Base-by-base conservation (phyloP, 2,888 invertebrate genomes). In the Pharmacophagus antenor region DNA sequence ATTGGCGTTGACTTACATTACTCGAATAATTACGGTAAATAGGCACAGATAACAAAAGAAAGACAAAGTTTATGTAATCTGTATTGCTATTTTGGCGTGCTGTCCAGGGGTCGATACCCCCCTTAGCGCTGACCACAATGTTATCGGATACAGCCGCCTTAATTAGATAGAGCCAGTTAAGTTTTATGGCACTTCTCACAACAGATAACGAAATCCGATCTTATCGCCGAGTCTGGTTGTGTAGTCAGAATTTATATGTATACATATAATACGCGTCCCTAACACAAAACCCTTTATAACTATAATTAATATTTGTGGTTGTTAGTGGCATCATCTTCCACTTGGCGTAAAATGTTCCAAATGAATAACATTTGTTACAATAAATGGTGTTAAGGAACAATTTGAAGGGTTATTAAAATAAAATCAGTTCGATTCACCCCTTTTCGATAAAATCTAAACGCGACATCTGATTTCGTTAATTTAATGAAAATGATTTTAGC, bases 161-260 rank as follows among this genome's bases (percentile, higher is more conserved):
- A 61, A 61, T 61, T 61, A 52, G 56, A 61, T 61, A 52, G 56
- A 56, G 56, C 46, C 46, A 56, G 56, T 61, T 61, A 61, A 52
- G 56, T 61, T 61, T 61, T 61, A 61, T 61, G 56, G 61, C 61
- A 61, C 47, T 56, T 52, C n/a, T n/a, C 61, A 41, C 41, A 56
- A 52, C 25, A 48, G 56, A 56, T 47, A 51, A 47, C 56, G 61
- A 61, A 56, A 61, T 61, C 48, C 42, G 56, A 61, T 56, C 61
- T 52, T 51, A 51, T 60, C 51, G 20, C 1, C 37, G 47, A 31
- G 47, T 61, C 60, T 46, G 56, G 25, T 55, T 50, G 12, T 22
- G 12, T 4, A 20, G 18, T 21, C 48, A 10, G 50, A 31, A 55
- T 50, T 50, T 44, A 44, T 18, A 18, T 18, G 18, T 18, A 18